Conservation (phyloP, 2,797 vertebrate genomes). For the Parambassis ranga region DNA sequence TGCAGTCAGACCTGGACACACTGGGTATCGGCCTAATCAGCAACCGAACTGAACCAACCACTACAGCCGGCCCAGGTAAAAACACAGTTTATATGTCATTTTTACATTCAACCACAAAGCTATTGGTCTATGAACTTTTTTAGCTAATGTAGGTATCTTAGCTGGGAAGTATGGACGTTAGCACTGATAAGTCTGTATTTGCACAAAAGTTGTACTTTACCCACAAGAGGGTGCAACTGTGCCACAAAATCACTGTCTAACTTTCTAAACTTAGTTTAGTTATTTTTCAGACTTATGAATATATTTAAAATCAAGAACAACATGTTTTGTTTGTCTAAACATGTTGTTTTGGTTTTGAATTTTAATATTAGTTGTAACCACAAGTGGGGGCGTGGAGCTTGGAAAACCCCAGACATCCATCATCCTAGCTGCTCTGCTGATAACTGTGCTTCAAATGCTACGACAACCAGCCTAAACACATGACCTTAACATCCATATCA, state of each 20-base stretch:
- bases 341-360: not conserved
- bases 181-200: no score
- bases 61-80: not conserved
- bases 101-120: not conserved
- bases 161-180: no score
- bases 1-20: slow-evolving; percentile 52
- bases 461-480: not conserved
- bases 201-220: no score
- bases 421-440: slow-evolving; percentile 25
- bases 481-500: not conserved
- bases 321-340: no score
- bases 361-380: not conserved
- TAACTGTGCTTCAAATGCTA: slow-evolving; percentile 19
- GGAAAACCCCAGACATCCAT: not conserved
- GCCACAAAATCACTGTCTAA: no score
- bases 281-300: no score
- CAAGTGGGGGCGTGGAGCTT: not conserved
- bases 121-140: no score
- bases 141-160: no score
- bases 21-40: slow-evolving; percentile 43
- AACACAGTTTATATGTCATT: no score
- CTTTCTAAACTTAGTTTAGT: no score
- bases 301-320: no score
- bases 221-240: no score
- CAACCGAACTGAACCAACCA: not conserved